These are phyloP conservation scores for Fulmarus glacialis DNA, from an alignment of 2,113 vertebrate genomes.

Conservation along the genomic window DNA sequence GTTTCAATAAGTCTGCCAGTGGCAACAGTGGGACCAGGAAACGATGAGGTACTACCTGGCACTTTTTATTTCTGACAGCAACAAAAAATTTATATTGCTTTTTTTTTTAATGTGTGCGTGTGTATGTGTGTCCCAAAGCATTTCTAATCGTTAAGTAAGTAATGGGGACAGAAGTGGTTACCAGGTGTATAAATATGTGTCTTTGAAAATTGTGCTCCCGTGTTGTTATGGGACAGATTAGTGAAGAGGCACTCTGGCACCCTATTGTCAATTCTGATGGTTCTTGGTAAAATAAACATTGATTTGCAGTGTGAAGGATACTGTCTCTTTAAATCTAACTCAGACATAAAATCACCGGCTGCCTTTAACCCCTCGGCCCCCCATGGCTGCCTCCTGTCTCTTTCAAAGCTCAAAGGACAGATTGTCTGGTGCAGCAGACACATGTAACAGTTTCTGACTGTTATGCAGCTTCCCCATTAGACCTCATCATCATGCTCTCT, in stretches of 20 bases:
- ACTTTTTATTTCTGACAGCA: not conserved
- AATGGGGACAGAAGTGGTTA: not conserved
- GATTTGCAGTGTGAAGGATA: slow-evolving; percentile 34
- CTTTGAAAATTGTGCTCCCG: not conserved
- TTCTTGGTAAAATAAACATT: slow-evolving; percentile 55
- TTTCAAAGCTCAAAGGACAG: not conserved
- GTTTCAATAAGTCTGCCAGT: slow-evolving; percentile 74
- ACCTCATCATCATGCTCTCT: not conserved
- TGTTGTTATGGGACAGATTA: not conserved
- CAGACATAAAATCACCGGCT: slow-evolving; percentile 32
- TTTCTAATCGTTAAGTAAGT: not conserved
- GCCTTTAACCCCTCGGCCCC: not conserved
- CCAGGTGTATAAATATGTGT: not conserved
- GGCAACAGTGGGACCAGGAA: slow-evolving; percentile 77
- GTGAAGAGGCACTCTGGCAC: not conserved
- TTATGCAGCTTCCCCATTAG: not conserved
- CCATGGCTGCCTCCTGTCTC: not conserved
- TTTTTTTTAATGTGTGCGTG: not conserved
- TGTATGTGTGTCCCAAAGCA: not conserved
- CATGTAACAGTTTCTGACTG: not conserved
- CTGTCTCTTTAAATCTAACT: slow-evolving; percentile 4
- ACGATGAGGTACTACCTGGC: slow-evolving; percentile 64
- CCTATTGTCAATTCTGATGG: not conserved
- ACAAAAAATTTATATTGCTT: not conserved
- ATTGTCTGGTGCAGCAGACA: not conserved